phyloP scores from a whole-genome alignment of 2,797 vertebrate species.

The Centroberyx gerrardi region DNA sequence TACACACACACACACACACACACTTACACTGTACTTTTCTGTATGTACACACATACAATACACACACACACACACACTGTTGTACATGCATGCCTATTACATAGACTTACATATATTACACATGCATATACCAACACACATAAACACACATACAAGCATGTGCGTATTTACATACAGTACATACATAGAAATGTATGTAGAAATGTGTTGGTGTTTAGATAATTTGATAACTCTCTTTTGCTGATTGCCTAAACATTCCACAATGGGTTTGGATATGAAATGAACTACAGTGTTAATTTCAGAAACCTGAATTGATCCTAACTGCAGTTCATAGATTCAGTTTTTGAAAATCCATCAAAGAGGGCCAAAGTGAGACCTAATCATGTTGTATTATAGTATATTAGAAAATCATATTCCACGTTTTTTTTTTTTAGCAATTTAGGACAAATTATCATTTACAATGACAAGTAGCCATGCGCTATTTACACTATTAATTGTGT shows the following conservation, averaged over 20 bases:
- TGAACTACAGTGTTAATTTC: no score
- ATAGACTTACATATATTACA: background rate
- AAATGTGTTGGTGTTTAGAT: no score
- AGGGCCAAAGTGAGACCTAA: no score
- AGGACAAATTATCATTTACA: background rate
- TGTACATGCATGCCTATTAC: background rate
- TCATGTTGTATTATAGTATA: no score
- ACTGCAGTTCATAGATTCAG: no score
- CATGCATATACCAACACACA: background rate
- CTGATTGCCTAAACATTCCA: no score
- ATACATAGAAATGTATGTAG: background rate
- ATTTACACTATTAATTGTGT: background rate
- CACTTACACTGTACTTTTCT: background rate
- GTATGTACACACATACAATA: background rate
- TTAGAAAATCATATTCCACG: no score
- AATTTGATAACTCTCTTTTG: no score
- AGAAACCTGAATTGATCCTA: no score
- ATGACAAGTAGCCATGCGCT: background rate
- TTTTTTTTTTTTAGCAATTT: no score
- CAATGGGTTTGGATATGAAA: no score
- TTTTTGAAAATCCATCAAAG: no score
- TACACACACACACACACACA: background rate
- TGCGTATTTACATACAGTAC: background rate
- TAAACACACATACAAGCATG: constrained; percentile 13
- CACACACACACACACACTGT: background rate